Evolutionary conservation across 2,113 vertebrate species (phyloP), one percentile per base, ranked within the genome.

Genomic region (Neoarius graeffei): DNA sequence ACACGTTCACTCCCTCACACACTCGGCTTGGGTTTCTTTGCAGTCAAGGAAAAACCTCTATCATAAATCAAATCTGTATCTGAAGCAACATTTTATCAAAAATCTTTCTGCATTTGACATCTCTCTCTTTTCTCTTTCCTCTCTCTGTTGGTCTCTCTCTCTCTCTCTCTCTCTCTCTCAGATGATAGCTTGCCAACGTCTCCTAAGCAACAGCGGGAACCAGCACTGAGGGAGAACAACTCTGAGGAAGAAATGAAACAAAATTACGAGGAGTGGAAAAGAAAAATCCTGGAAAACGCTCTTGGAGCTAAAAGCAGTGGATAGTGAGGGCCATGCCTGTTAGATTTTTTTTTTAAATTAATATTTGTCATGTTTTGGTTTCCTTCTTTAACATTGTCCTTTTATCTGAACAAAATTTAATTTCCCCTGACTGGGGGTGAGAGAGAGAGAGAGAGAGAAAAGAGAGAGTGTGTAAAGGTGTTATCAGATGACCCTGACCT

Each of bases 231-330:
- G 42, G 25, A 80, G 7, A 91, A 86, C 6, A 90, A 91, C 35
- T 60, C 85, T 9, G 90, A 94, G 80, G 91, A 86, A 30, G 94
- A 94, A 62, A 87, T 82, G 11, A 91, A 90, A 13, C 93, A 94
- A 81, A 95, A 96, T 88, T 98, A 97, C 76, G 96, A 98, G 91
- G 96, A 96, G 88, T 98, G 97, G 97, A 97, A 96, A 91, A 96
- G 91, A 92, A 96, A 92, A 85, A 97, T 97, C 90, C 91, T 98
- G 79, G 96, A 97, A 94, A 98, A 97, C 0, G 97, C 97, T 54
- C 85, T 94, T 62, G 96, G 94, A 91, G 92, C 94, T n/a, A 94
- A 83, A 64, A 30, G 86, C 9, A 42, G n/a, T 1, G 73, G 73
- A 42, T 74, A 82, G 14, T 80, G 25, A 56, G 7, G 4, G 13